Base-by-base conservation (phyloP, 2,888 invertebrate genomes). In the Pemphredon lugubris region DNA sequence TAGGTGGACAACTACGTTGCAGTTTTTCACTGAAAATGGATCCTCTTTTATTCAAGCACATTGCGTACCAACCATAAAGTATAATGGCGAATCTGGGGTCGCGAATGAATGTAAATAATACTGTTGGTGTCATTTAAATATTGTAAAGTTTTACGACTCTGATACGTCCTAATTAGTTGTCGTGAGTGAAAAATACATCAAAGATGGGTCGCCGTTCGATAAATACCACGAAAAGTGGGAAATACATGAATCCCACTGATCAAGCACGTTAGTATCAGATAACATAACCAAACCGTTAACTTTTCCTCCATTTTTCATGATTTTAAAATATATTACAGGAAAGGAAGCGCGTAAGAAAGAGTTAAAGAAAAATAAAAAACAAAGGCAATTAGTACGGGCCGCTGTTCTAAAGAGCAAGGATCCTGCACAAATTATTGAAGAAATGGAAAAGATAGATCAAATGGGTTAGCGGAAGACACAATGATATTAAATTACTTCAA, bases 231-330 rank as follows among this genome's bases (percentile, higher is more conserved):
- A 99, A 99, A 93, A 98, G 98, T 97, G 99, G 99, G 90, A 98
- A 98, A 93, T 98, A 97, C 87, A 99, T 99, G 98, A 99, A 99
- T 91, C 99, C 99, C 39, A 99, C 99, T 3, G 99, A 99, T 91
- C 98, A 98, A 94, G 98, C 98, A 68, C 93, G 98, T 97, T 94
- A 95, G 97, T 95, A 85, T 81, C 60, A 34, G 73, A 47, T 60
- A 68, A 57, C 75, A 74, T 84, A 74, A 80, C 79, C 78, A 63
- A 61, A 11, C n/a, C 65, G 39, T 48, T 57, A 1, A 37, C n/a
- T n/a, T 40, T 40, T 34, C 4, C 26, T 32, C 42, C 20, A 69
- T 34, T 55, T 23, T 59, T 60, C 50, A 60, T 70, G 34, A 47
- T 50, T 59, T 63, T 54, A 40, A 44, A 54, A 55, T 32, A 42